Evolutionary conservation across 2,113 vertebrate species (phyloP), one percentile per base, ranked within the genome.

Genomic region (Daboia siamensis): DNA sequence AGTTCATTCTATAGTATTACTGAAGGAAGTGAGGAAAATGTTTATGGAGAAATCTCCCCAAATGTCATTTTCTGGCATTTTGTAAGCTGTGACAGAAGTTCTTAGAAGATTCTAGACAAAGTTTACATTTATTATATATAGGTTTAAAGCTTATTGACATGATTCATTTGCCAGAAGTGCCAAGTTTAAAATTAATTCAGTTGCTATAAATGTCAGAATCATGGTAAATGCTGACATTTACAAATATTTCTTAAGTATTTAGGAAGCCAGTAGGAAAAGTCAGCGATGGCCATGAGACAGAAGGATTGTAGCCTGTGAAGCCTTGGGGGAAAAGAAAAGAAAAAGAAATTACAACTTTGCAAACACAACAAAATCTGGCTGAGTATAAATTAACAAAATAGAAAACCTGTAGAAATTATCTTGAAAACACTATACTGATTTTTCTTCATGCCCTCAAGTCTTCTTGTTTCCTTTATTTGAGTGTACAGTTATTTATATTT

Each of bases 1-100:
- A 39, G 2, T 57, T 91, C 23, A 20, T 57, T 57, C 57, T 44
- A 17, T 69, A 54, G 33, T 54, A 88, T 69, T 69, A 87, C 48
- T 9, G 3, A 80, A 39, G 33, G 39, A 80, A 21, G n/a, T n/a
- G 11, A 15, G 13, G 88, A 92, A 95, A 93, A 93, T 6, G 85
- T 44, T 44, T 80, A 89, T 96, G 93, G 95, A 52, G 93, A 94
- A 56, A 92, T 94, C 96, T 95, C 94, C 84, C 61, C 94, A 89
- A 94, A 96, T 94, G 94, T 94, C 94, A 39, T 48, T 90, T 90
- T 80, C 48, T 21, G 84, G 84, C 88, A 84, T 88, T 33, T 39
- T 95, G 39, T 92, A 93, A 95, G 39, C 23, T 33, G 56, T 94
- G 39, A 88, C 52, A 94, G 94, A 94, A 46, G 24, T 95, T 96